Evolutionary conservation across 2,797 vertebrate genomes (phyloP).

Genomic region (Chaenodraco wilsoni): DNA sequence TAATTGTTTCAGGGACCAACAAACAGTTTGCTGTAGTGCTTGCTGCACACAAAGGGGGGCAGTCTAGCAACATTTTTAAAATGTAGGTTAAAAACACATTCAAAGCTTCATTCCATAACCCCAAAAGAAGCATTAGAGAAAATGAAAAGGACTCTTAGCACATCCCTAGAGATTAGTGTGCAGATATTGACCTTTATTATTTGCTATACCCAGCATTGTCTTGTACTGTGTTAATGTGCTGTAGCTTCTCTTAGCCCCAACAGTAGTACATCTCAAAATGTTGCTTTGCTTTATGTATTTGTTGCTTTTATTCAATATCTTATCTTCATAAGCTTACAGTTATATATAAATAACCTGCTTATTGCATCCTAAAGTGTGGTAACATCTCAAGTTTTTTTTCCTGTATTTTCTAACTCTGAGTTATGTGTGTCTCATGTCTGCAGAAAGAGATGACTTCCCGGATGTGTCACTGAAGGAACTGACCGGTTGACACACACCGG

Average conservation of each 20-base stretch:
- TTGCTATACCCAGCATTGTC: neutral
- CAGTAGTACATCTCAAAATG: neutral
- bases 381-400: neutral
- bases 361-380: neutral
- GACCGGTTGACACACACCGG: constrained; percentile 35
- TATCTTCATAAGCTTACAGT: neutral
- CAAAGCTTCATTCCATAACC: no score
- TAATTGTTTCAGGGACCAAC: no score
- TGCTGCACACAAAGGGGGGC: no score
- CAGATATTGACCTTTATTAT: neutral
- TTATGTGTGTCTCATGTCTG: constrained; percentile 10
- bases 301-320: no score
- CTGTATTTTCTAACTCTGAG: neutral
- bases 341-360: neutral
- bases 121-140: no score
- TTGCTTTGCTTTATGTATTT: no score
- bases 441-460: constrained; percentile 98
- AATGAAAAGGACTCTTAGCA: no score
- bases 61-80: no score
- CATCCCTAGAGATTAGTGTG: neutral
- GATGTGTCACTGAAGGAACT: constrained; percentile 91
- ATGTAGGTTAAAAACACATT: no score
- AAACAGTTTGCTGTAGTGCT: no score
- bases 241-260: neutral
- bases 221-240: neutral